These are phyloP conservation scores for Melanotus villosus DNA, from an alignment of 2,888 invertebrate species.

Conservation along the genomic window DNA sequence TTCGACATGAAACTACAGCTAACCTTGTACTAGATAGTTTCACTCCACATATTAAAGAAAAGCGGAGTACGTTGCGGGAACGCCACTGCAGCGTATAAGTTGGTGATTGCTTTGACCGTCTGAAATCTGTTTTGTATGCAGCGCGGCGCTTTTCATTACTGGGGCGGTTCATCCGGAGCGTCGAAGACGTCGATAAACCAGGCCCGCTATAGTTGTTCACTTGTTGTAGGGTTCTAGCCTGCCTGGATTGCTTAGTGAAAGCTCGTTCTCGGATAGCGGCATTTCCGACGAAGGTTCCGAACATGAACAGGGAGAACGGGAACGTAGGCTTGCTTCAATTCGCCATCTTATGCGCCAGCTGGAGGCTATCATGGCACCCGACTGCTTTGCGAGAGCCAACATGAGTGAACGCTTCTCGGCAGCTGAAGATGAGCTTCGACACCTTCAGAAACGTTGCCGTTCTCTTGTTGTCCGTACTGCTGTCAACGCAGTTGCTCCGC, in stretches of 20 bases:
- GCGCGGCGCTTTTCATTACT: constrained; percentile 75
- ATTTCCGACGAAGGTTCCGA: constrained; percentile 83
- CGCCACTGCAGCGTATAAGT: constrained; percentile 45
- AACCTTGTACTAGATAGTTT: constrained; percentile 24
- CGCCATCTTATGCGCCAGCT: constrained; percentile 77
- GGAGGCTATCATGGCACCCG: constrained; percentile 78
- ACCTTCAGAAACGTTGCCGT: constrained; percentile 80
- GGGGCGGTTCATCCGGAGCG: constrained; percentile 67
- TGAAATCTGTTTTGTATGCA: constrained; percentile 72
- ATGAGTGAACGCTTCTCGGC: constrained; percentile 80
- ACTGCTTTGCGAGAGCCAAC: constrained; percentile 76
- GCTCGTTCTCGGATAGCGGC: constrained; percentile 84
- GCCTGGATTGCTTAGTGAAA: constrained; percentile 68
- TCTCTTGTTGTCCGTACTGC: constrained; percentile 74
- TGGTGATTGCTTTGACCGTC: constrained; percentile 50
- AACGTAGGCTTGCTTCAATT: constrained; percentile 77
- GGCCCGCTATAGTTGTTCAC: constrained; percentile 65
- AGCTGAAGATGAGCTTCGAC: constrained; percentile 80
- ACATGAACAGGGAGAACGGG: constrained; percentile 77
- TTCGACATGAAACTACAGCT: background rate
- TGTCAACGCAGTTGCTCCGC: constrained; percentile 57
- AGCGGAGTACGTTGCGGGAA: constrained; percentile 30
- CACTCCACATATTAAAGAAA: constrained; percentile 21
- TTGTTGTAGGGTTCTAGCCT: constrained; percentile 67
- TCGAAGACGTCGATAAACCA: constrained; percentile 60